Evolutionary conservation across 2,888 invertebrate species (phyloP).

Genomic region (Artemia sinica): DNA sequence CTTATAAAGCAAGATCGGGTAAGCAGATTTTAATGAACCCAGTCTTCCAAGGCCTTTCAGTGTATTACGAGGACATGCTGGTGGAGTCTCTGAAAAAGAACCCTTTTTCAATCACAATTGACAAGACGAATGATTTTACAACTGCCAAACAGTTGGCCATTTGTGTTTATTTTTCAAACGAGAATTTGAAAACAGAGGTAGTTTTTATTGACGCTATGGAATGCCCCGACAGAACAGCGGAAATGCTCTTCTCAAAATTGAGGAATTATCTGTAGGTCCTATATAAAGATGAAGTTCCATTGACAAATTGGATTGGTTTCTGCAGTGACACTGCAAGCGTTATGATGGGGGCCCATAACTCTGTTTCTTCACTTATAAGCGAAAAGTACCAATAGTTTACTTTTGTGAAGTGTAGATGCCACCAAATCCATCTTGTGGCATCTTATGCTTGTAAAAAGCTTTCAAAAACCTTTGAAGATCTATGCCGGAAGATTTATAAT

Average conservation of each 20-base stretch:
- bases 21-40: neutral
- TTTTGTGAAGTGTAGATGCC: too few species aligned
- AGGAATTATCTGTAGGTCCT: too few species aligned
- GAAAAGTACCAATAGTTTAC: too few species aligned
- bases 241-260: constrained; percentile 10
- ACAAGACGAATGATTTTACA: constrained; percentile 13
- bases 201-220: constrained; percentile 11
- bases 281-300: too few species aligned
- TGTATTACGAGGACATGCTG: neutral
- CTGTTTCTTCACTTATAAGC: too few species aligned
- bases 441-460: too few species aligned
- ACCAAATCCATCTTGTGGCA: too few species aligned
- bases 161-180: constrained; percentile 13
- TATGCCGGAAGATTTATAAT: too few species aligned
- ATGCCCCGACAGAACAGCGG: constrained; percentile 6
- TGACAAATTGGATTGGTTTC: too few species aligned
- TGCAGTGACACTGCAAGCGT: too few species aligned
- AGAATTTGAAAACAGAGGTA: constrained; percentile 6
- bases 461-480: too few species aligned
- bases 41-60: neutral
- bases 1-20: neutral
- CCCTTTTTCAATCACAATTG: constrained; percentile 14
- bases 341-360: too few species aligned
- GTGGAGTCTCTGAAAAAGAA: neutral
- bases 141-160: constrained; percentile 11